Evolutionary conservation across 2,113 vertebrate species (phyloP), one percentile per base, ranked within the genome.

Genomic region (Lates calcarifer): DNA sequence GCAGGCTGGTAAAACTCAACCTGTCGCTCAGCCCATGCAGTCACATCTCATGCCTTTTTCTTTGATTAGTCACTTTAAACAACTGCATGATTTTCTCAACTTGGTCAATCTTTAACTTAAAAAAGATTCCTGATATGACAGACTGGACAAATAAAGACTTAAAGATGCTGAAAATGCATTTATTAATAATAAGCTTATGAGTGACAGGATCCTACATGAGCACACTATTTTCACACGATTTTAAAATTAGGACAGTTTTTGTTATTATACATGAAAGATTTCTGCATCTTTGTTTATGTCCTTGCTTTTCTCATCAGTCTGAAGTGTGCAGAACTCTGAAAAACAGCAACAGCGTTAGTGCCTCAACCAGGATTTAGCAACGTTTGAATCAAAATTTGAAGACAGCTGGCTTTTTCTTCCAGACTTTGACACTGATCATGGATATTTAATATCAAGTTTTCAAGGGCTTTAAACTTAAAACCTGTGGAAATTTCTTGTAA

Each of bases 1-100:
- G 67, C 37, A 63, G 68, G 74, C 18, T 57, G n/a, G 61, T 35
- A 47, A 84, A 58, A 56, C 80, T 55, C 68, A 57, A 81, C 57
- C 66, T 56, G 53, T 74, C 9, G 18, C 61, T 83, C 71, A 76
- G 70, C 51, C 63, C 22, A 26, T 53, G 35, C 43, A 24, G 33
- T 22, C 31, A 79, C 43, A 74, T 77, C 39, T 85, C 58, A 57
- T 37, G 8, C 5, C 22, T 56, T 78, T 74, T 64, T 55, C 18
- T 65, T 72, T 74, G 6, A 73, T 62, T 33, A 61, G 41, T 66
- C 12, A 51, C 8, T 39, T 74, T 35, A 58, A 61, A 81, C 13
- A 62, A 35, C 28, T 29, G 6, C 26, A 33, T 35, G 37, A 28
- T 56, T 56, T 17, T 39, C 37, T 41, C 9, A 58, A 60, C n/a